A percentile compares a stretch with the other conserved stretches of the same genome.
Conservation (phyloP, 2,888 invertebrate genomes). For the Parapristionchus giblindavisi region DNA sequence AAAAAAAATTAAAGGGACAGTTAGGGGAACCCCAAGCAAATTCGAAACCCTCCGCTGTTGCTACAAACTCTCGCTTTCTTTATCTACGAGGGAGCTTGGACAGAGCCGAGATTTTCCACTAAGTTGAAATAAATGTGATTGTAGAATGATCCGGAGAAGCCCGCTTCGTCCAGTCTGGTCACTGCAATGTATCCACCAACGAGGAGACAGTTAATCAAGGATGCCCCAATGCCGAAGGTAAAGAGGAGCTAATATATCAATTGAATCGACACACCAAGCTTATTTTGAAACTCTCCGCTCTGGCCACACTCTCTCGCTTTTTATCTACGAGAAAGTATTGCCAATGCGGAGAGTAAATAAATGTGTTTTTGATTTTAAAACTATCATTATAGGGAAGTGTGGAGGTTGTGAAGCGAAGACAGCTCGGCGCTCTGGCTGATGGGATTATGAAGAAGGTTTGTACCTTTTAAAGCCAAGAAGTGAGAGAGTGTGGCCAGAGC, state of each 20-base stretch:
- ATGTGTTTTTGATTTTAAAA: not conserved
- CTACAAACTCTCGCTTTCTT: too few species aligned
- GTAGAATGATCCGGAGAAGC: slow-evolving; percentile 26
- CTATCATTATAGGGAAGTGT: not conserved
- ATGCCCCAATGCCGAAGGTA: not conserved
- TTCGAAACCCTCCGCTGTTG: too few species aligned
- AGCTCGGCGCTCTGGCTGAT: slow-evolving; percentile 21
- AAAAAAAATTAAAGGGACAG: too few species aligned
- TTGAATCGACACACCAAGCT: too few species aligned
- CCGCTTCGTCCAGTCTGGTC: slow-evolving; percentile 59
- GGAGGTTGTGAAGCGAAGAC: slow-evolving; percentile 24
- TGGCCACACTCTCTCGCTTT: not conserved
- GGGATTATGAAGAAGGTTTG: slow-evolving; percentile 23
- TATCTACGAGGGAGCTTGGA: too few species aligned
- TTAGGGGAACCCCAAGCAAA: too few species aligned
- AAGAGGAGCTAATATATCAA: too few species aligned
- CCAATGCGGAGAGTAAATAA: not conserved
- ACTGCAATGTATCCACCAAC: slow-evolving; percentile 67
- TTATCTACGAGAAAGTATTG: too few species aligned
- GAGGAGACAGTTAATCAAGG: slow-evolving; percentile 8
- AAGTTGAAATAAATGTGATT: too few species aligned
- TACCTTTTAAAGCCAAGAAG: not conserved
- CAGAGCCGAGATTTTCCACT: too few species aligned
- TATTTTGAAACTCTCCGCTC: too few species aligned
- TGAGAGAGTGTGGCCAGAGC: not conserved